Base-by-base conservation (phyloP, 2,797 vertebrate species). In the Poecile montanus region DNA sequence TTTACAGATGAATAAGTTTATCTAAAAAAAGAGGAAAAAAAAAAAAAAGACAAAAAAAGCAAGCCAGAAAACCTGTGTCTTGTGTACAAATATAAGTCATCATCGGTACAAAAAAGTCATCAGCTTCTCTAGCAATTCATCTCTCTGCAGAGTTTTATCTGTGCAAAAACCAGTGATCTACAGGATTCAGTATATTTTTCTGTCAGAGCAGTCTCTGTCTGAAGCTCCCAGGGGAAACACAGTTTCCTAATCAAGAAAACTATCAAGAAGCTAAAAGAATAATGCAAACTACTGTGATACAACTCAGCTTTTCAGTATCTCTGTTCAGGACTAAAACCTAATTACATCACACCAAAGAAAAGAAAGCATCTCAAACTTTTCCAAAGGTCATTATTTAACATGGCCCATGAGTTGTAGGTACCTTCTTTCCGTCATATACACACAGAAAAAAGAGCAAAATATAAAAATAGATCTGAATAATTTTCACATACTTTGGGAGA, bases 1-100 rank as follows among this genome's bases (percentile, higher is more conserved):
- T 94, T 93, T 57, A 91, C 71, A 68, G 88, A 18, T 90, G 91
- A 96, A 93, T 86, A 91, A 91, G 15, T 63, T 77, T 4, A 2
- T 40, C 38, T 40, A 5, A 60, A 75, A 38, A 40, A 61, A 22
- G 7, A 42, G 12, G 1, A 18, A 45, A 36, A 51, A 14, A 30
- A 14, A 30, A 18, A 3, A 44, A 7, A 2, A 53, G 38, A 40
- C 38, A 58, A 60, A 67, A 32, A 45, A 71, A 3, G 3, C 4
- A 50, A 40, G 38, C 38, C 38, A 83, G 32, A 80, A 75, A 88
- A 50, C 21, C 8, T 51, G 42, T 51, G 40, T 36, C 54, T 68
- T 90, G 7, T 56, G 13, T 45, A 51, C 4, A 54, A 57, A 13
- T 40, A 40, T 40, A 40, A 13, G 38, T 40, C 38, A 40, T 40